Percentiles rank a stretch among this genome's conserved stretches.
These are phyloP conservation scores for Chrysaora quinquecirrha DNA, from an alignment of 30 jellyfish, hydroid and myxozoan genomes.

Conservation along the genomic window DNA sequence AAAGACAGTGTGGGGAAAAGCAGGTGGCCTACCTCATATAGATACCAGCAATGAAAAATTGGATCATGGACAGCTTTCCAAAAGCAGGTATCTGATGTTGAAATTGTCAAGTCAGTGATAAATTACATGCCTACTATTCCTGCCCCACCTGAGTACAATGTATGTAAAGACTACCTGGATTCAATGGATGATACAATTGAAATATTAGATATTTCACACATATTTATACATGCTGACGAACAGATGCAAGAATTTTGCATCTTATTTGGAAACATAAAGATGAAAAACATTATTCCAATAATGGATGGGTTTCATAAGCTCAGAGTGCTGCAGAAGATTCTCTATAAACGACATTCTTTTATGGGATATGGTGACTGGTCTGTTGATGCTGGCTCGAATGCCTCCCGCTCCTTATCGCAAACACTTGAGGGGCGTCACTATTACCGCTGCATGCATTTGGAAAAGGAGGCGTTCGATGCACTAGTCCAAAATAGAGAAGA, in stretches of 20 bases:
- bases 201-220: background rate
- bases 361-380: slow-evolving; percentile 25
- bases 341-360: slow-evolving; percentile 20
- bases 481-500: background rate
- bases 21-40: no score
- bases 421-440: slow-evolving; percentile 2
- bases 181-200: background rate
- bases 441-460: slow-evolving; percentile 9
- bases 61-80: no score
- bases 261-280: background rate
- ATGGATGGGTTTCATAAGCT: slow-evolving; percentile 27
- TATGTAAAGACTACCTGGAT: no score
- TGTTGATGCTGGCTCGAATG: background rate
- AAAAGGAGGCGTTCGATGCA: slow-evolving; percentile 1
- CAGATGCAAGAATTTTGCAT: background rate
- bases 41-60: no score
- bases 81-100: no score
- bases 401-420: background rate
- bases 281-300: background rate
- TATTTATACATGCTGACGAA: slow-evolving; percentile 15
- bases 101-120: no score
- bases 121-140: no score
- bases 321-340: slow-evolving; percentile 16
- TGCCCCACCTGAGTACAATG: no score
- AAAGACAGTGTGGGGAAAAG: no score